Base-by-base conservation (phyloP, 2,888 invertebrate genomes). In the Caenorhabditis imperialis region DNA sequence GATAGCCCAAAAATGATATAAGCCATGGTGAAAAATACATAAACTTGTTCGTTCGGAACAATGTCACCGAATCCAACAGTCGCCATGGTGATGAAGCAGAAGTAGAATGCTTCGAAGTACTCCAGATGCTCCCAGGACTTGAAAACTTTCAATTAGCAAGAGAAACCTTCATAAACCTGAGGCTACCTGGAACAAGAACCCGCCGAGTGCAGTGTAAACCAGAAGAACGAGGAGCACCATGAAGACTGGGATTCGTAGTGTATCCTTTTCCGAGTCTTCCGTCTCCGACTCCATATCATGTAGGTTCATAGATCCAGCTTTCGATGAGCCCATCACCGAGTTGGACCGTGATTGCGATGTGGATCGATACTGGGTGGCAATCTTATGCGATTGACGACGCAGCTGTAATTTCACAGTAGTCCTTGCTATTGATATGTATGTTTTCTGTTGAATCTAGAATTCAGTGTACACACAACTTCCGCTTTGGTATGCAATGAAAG, bases 1-100 rank as follows among this genome's bases (percentile, higher is more conserved):
- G 88, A 86, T 22, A 88, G 75, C 3, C 88, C 88, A 54, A 88
- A 85, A 51, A 88, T 85, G 45, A 88, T 88, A 77, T 88, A 88
- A 18, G 85, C 83, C 86, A 88, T 86, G 2, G 88, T 88, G 75
- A 88, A 84, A 60, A 87, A 86, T 74, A 88, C 84, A 75, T 87
- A 88, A 37, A 87, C 83, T 58, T 87, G 84, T 57, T 85, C 80
- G 1, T 87, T 86, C 0, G 88, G 88, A 8, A 88, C 88, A 61
- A 86, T 84, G 63, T 88, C 88, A 25, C 88, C 87, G 62, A 88
- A 88, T 5, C 86, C 88, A n/a, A 88, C 83, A 35, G 88, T 88
- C n/a, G 88, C 86, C 86, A 88, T 87, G 27, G 88, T 88, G 40
- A 88, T 88, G 65, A 88, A 88, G 71, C 88, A 88, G 61, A 88